Base-by-base conservation (phyloP, 2,113 vertebrate species). In the Polypterus senegalus region DNA sequence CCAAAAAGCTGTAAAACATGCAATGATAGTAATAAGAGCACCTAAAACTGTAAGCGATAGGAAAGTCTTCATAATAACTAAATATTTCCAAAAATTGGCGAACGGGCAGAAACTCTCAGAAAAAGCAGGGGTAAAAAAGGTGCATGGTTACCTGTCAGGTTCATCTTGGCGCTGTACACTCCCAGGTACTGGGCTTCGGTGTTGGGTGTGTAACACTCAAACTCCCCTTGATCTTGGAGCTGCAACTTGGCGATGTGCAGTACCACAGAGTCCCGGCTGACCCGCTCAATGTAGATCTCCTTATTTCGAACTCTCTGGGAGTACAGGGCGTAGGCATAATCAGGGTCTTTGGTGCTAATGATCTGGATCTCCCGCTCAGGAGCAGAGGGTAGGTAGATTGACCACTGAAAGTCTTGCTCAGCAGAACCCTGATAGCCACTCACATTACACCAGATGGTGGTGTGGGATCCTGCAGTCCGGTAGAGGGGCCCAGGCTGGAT, bases 371-470 rank as follows among this genome's bases (percentile, higher is more conserved):
- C 92, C 1, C 87, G 78, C 69, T 91, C 86, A 0, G 89, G 87
- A 3, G 74, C 80, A 0, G 88, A 87, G 2, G 86, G 77, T 65
- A 89, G 80, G 75, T 94, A 97, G 77, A 96, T 86, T 73, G 92
- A 98, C 94, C 95, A 97, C 77, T 97, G 92, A 62, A 97, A 97
- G 66, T 93, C 83, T 79, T 91, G 89, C 74, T 89, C 77, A 1
- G 84, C 46, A 0, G 87, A 81, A 2, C 86, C 85, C 66, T 86
- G 87, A 74, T 85, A 90, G 74, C 89, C 90, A 0, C 86, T 88
- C 74, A 94, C 93, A 4, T 95, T 94, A 81, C 93, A 97, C 93
- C 89, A 93, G 81, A 97, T 88, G 47, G 89, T 94, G 76, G 92
- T 49, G 10, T 97, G 91, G 65, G 92, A 93, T 10, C 92, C 91